phyloP scores from a whole-genome alignment of 2,888 invertebrate genomes.

The Lydus trimaculatus region DNA sequence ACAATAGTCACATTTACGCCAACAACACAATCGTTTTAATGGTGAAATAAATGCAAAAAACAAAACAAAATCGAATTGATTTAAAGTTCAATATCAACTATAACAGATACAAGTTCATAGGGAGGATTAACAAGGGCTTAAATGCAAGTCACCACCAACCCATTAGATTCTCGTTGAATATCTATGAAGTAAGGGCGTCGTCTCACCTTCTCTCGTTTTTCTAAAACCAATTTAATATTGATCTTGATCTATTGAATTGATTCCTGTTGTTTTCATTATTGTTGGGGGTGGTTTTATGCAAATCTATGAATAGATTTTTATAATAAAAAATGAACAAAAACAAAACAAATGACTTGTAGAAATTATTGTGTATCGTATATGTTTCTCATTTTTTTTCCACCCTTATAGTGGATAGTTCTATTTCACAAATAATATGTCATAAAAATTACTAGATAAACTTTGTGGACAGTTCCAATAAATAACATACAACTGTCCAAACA shows the following conservation, averaged over 20 bases:
- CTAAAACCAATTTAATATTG: conserved; percentile 5
- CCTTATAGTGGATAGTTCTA: not conserved
- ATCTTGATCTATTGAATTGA: conserved; percentile 6
- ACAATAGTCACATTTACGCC: too few species aligned
- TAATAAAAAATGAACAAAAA: not conserved
- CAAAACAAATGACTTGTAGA: not conserved
- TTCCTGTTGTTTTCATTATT: not conserved
- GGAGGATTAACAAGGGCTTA: conserved; percentile 37
- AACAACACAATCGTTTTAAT: too few species aligned
- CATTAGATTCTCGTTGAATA: conserved; percentile 33
- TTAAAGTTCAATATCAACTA: conserved; percentile 31
- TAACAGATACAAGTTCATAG: not conserved
- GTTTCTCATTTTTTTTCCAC: not conserved
- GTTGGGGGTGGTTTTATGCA: conserved; percentile 8
- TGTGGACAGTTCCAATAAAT: conserved; percentile 41
- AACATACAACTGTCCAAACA: conserved; percentile 40
- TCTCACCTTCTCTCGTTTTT: conserved; percentile 22
- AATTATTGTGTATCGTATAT: too few species aligned
- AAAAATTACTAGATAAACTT: conserved; percentile 27
- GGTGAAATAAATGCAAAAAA: not conserved
- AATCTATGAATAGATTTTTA: not conserved
- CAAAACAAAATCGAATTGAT: conserved; percentile 27
- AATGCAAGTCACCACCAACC: conserved; percentile 35
- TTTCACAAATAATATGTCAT: conserved; percentile 20
- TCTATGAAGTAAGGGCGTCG: conserved; percentile 23